phyloP scores from a whole-genome alignment of 1,140 invertebrate species.

The Anadara kagoshimensis region DNA sequence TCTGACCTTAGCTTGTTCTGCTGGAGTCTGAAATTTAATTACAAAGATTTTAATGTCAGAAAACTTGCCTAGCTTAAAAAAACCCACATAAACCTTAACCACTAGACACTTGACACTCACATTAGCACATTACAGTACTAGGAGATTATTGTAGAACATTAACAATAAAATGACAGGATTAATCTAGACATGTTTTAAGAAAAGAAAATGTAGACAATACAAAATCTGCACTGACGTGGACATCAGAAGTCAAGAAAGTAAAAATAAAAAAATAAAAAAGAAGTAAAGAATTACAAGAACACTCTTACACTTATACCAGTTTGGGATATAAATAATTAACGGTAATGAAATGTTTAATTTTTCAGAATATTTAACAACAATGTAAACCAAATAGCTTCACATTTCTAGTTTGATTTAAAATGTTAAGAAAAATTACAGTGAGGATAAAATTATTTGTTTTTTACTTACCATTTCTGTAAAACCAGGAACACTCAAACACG shows the following conservation, averaged over 20 bases:
- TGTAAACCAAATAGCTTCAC: too few species aligned
- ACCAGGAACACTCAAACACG: slow-evolving; percentile 43
- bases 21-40: slow-evolving; percentile 44
- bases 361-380: background rate
- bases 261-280: background rate
- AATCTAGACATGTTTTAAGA: background rate
- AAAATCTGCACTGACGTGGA: background rate
- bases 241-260: background rate
- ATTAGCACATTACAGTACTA: background rate
- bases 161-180: background rate
- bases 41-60: background rate
- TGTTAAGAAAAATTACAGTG: too few species aligned
- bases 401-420: too few species aligned
- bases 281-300: background rate
- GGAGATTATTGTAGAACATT: too few species aligned
- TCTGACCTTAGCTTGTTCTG: slow-evolving; percentile 49
- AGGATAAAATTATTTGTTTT: too few species aligned
- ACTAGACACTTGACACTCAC: background rate
- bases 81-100: background rate
- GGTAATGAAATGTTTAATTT: background rate
- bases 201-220: background rate
- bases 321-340: background rate
- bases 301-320: background rate
- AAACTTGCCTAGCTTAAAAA: background rate
- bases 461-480: slow-evolving; percentile 50